Base-by-base conservation (phyloP, 2,888 invertebrate species). In the Drosophila kambysellisi region DNA sequence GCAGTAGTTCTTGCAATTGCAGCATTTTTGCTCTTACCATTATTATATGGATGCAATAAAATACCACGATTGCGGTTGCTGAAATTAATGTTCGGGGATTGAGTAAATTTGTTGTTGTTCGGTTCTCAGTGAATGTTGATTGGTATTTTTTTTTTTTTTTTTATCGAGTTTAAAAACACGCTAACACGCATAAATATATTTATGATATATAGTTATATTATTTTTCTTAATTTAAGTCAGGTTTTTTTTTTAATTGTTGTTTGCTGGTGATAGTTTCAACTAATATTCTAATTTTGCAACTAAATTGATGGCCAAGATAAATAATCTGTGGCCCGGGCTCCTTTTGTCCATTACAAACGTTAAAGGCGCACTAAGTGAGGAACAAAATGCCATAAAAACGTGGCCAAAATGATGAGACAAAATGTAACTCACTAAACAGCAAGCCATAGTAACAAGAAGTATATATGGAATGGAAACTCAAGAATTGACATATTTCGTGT, bases 11-110 rank as follows among this genome's bases (percentile, higher is more conserved):
- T 82, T 87, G 88, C 85, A 82, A 79, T 80, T 81, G 76, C 89
- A 82, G 83, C 85, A 91, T 89, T 85, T 82, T 89, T 87, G 88
- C 79, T 93, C 94, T 95, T 94, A 95, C 94, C 94, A 93, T 94
- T 94, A 93, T 94, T 94, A 93, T 93, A 94, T 92, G 94, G 94
- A 94, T 94, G 94, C 92, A 94, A 94, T 93, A 94, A 94, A 90
- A 92, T 90, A 93, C 94, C 94, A 92, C 91, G 91, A 89, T 91
- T 92, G 83, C 92, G 89, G 91, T 91, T 93, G 91, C 93, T 93
- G 93, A 84, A 93, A 93, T 87, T 81, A 90, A 89, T 90, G 87
- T 91, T 90, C 61, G 86, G 88, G 88, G 76, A 71, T 77, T 88
- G 80, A 89, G 83, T 89, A 85, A 87, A 81, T 78, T 85, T 74